Evolutionary conservation across 2,888 invertebrate species (phyloP).

Genomic region (Agonopterix heracliana): DNA sequence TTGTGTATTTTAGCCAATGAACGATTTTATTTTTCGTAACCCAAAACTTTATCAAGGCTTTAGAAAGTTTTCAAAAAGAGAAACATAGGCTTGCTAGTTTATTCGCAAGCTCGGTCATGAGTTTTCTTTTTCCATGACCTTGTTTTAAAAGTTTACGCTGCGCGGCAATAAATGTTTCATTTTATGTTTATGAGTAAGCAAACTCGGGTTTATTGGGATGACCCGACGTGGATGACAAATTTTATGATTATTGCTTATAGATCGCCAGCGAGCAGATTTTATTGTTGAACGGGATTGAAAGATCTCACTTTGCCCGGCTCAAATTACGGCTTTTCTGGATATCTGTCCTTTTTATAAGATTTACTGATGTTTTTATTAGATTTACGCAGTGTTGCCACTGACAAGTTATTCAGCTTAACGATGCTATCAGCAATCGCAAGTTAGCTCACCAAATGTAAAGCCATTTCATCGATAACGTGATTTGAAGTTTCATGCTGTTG

Average conservation of each 20-base stretch:
- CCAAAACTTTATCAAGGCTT: constrained; percentile 46
- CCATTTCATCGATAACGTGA: background rate
- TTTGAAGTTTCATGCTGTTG: background rate
- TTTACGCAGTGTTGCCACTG: too few species aligned
- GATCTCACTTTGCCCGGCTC: background rate
- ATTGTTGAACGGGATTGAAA: constrained; percentile 18
- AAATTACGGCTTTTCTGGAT: background rate
- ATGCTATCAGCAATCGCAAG: background rate
- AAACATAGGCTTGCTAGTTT: constrained; percentile 36
- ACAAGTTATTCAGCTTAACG: background rate
- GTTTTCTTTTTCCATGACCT: constrained; percentile 48
- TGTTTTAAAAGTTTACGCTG: constrained; percentile 45
- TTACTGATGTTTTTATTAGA: too few species aligned
- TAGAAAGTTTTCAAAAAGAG: constrained; percentile 47
- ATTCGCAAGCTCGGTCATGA: constrained; percentile 42
- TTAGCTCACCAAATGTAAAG: background rate
- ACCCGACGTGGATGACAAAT: constrained; percentile 35
- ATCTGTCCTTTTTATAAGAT: background rate
- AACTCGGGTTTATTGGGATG: constrained; percentile 38
- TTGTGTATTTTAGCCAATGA: too few species aligned
- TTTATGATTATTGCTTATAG: constrained; percentile 41
- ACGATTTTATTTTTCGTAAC: constrained; percentile 41
- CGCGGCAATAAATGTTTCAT: constrained; percentile 49
- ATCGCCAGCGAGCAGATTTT: constrained; percentile 24
- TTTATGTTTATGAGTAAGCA: constrained; percentile 50